Evolutionary conservation across 2,113 vertebrate species (phyloP).

Genomic region (Plecturocebus donacophilus): DNA sequence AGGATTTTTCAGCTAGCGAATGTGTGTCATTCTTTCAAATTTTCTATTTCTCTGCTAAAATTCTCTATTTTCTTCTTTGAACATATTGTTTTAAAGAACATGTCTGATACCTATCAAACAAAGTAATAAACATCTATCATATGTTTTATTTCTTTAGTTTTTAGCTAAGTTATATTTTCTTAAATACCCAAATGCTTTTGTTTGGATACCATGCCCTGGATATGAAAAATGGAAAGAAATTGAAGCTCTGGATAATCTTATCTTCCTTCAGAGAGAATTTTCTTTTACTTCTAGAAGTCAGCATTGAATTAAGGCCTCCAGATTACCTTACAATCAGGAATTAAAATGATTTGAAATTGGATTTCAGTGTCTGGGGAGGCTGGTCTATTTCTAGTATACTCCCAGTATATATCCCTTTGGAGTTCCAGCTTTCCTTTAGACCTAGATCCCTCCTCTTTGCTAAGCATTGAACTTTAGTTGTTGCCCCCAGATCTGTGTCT

Average conservation of each 20-base stretch:
- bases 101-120: neutral
- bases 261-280: neutral
- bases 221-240: neutral
- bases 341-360: neutral
- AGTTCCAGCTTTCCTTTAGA: neutral
- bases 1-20: neutral
- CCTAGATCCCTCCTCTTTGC: neutral
- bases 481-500: neutral
- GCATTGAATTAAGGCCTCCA: neutral
- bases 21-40: neutral
- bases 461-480: neutral
- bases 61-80: neutral
- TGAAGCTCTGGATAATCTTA: neutral
- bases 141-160: neutral
- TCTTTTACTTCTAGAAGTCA: neutral
- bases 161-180: conserved; percentile 25
- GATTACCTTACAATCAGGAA: neutral
- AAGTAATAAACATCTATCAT: neutral
- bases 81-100: neutral
- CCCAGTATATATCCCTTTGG: neutral
- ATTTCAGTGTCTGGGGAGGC: neutral
- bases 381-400: neutral
- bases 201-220: neutral
- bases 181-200: neutral
- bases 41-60: conserved; percentile 11